phyloP scores from a whole-genome alignment of 2,888 invertebrate species.

The Ophion slaviceki region DNA sequence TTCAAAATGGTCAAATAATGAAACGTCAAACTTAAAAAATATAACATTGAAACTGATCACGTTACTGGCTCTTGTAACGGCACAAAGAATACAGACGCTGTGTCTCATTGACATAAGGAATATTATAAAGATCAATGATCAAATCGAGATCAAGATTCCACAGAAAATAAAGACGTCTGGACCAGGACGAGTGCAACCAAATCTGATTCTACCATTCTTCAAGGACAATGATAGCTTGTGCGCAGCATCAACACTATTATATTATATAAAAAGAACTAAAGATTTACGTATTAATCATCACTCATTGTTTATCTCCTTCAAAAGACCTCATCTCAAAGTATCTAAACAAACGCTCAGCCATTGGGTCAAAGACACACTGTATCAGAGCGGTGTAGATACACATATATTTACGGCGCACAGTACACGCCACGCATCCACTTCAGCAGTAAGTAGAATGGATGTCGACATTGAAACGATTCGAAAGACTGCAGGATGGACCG shows the following conservation, averaged over 20 bases:
- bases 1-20: too few relatives aligned
- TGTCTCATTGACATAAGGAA: constrained; percentile 8
- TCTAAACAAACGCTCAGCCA: not conserved
- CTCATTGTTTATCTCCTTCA: constrained; percentile 13
- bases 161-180: constrained; percentile 30
- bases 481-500: too few relatives aligned
- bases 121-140: not conserved
- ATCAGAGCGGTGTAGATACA: not conserved
- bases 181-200: constrained; percentile 9
- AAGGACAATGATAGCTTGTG: constrained; percentile 36
- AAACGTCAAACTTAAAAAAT: too few relatives aligned
- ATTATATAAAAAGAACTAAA: too few relatives aligned
- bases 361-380: not conserved
- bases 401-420: constrained; percentile 4
- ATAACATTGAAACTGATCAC: constrained; percentile 11
- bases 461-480: not conserved
- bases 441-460: not conserved
- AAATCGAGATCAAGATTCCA: constrained; percentile 32
- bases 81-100: constrained; percentile 31
- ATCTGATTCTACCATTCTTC: constrained; percentile 48
- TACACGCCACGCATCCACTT: not conserved
- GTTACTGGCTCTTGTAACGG: constrained; percentile 9
- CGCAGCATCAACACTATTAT: not conserved
- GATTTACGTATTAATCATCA: not conserved
- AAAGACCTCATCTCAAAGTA: not conserved